A percentile compares a stretch with the other conserved stretches of the same genome.
These are phyloP conservation scores for Laticauda laticaudata DNA, from an alignment of 2,113 vertebrate genomes.

Conservation along the genomic window DNA sequence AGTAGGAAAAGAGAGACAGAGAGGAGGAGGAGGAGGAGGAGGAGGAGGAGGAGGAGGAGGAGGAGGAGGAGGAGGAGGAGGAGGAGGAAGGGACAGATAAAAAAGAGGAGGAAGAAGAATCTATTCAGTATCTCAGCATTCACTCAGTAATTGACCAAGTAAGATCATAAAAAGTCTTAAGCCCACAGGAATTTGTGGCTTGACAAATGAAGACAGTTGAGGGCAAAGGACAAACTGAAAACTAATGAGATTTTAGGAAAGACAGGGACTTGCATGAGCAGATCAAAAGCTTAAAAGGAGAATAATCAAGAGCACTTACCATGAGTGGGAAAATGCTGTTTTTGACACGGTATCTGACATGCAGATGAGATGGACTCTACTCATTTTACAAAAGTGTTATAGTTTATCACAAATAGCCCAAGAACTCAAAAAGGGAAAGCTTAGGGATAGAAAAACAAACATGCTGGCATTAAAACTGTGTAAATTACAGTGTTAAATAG, in stretches of 20 bases:
- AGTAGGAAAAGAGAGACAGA: too few species aligned
- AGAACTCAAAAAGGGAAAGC: not conserved
- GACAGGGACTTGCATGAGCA: not conserved
- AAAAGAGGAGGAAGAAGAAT: not conserved
- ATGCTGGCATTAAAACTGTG: not conserved
- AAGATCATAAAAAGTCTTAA: not conserved
- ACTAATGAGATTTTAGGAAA: not conserved
- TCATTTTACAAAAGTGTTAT: not conserved
- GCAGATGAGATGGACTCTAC: not conserved
- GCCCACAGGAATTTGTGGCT: not conserved
- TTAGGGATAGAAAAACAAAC: not conserved
- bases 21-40: too few species aligned
- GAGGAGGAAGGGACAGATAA: not conserved
- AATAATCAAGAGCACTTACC: not conserved
- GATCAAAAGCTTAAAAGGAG: not conserved
- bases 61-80: not conserved
- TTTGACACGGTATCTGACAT: not conserved
- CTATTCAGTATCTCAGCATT: not conserved
- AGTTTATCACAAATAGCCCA: too few species aligned
- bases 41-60: too few species aligned
- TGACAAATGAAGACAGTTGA: not conserved
- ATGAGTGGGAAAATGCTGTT: not conserved
- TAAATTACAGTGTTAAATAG: not conserved
- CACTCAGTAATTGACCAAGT: not conserved
- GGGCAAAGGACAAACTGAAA: not conserved